Percentiles rank a stretch among this genome's conserved stretches.
Evolutionary conservation across 2,113 vertebrate genomes (phyloP).

Genomic region (Dromaius novaehollandiae): DNA sequence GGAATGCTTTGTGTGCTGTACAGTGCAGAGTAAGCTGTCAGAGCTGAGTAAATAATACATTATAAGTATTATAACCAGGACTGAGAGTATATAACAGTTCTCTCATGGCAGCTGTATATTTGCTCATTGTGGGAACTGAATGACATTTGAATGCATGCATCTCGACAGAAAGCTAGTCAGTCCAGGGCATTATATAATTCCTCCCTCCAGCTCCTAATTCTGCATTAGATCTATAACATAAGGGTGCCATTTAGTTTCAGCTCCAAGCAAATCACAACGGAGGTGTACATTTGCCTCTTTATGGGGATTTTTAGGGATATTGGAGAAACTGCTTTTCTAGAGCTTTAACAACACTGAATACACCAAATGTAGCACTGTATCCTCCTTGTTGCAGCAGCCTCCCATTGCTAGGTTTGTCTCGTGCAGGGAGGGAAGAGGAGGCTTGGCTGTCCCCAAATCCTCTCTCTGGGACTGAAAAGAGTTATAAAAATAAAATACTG

Average conservation of each 20-base stretch:
- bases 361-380: not conserved
- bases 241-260: not conserved
- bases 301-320: not conserved
- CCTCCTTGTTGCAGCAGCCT: not conserved
- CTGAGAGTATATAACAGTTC: not conserved
- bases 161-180: not conserved
- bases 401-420: not conserved
- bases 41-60: conserved; percentile 48
- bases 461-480: not conserved
- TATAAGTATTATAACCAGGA: conserved; percentile 32
- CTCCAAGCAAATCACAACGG: not conserved
- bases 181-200: not conserved
- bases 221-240: not conserved
- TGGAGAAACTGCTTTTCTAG: not conserved
- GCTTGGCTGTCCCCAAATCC: not conserved
- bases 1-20: not conserved
- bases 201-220: not conserved
- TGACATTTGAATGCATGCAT: not conserved
- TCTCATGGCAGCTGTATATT: not conserved
- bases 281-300: not conserved
- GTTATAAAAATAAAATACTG: not conserved
- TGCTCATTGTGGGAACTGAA: conserved; percentile 12
- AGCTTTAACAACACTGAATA: not conserved
- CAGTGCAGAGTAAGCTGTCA: not conserved
- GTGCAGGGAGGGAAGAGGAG: not conserved